These are phyloP conservation scores for Oxyruncus cristatus DNA, from an alignment of 2,113 vertebrate species.

Conservation along the genomic window DNA sequence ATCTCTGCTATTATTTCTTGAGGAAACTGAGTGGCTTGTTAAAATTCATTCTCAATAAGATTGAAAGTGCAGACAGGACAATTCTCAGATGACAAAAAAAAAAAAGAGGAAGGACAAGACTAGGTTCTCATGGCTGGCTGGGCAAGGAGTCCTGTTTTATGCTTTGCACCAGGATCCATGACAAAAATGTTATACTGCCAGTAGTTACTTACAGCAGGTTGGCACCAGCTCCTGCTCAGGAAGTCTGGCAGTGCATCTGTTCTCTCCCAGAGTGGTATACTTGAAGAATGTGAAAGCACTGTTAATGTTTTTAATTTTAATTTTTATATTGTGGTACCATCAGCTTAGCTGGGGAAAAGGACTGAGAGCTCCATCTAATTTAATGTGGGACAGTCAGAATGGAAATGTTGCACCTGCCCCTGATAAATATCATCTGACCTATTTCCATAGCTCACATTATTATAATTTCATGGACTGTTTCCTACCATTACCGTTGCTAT, in stretches of 20 bases:
- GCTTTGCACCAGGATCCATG: background rate
- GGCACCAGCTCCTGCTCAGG: background rate
- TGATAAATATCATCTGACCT: background rate
- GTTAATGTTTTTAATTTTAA: background rate
- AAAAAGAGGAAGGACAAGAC: background rate
- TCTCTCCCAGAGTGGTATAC: background rate
- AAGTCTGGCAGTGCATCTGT: background rate
- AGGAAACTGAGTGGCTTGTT: background rate
- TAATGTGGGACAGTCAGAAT: background rate
- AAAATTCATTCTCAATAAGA: slow-evolving; percentile 5
- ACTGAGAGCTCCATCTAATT: background rate
- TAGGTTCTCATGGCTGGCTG: background rate
- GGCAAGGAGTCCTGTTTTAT: background rate
- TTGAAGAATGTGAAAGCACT: background rate
- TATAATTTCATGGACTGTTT: background rate
- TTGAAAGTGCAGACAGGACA: background rate
- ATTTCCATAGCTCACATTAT: background rate
- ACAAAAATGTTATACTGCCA: background rate
- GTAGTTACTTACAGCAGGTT: background rate
- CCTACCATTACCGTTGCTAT: background rate
- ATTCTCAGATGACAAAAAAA: background rate
- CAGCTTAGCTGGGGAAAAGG: background rate
- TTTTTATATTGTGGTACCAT: background rate
- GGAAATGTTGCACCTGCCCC: background rate
- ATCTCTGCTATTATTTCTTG: background rate